phyloP scores from a whole-genome alignment of 2,113 vertebrate species.

The Amblyornis subalaris region DNA sequence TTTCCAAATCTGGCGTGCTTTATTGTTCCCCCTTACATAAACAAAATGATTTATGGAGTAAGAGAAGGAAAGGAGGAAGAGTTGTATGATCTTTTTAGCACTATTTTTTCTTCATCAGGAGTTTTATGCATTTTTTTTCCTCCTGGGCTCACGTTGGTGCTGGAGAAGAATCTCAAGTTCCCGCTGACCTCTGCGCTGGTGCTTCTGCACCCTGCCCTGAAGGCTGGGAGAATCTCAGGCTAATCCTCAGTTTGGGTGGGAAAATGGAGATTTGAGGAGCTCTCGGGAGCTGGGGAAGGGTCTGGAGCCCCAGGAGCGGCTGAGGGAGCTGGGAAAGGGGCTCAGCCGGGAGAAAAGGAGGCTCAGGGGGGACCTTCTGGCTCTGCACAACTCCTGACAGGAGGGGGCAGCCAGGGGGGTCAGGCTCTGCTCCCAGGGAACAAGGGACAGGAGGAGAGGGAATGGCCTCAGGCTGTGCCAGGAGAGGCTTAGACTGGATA shows the following conservation, averaged over 20 bases:
- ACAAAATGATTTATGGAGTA: conserved; percentile 60
- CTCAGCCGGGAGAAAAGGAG: background rate
- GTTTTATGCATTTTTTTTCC: background rate
- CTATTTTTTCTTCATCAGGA: background rate
- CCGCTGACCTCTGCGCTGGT: background rate
- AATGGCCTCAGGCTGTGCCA: background rate
- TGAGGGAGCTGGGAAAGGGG: background rate
- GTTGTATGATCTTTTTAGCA: background rate
- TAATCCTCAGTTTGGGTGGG: background rate
- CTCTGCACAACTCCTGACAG: background rate
- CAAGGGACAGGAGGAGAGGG: background rate
- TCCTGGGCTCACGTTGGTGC: background rate
- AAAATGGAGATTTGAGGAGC: background rate
- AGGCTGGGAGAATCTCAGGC: background rate
- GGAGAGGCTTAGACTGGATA: background rate
- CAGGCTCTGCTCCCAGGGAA: background rate
- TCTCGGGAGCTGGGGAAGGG: background rate
- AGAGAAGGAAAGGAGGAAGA: background rate
- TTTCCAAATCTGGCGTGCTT: conserved; percentile 45
- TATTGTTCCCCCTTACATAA: conserved; percentile 46
- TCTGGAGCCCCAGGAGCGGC: background rate
- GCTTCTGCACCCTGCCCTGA: rapidly evolving
- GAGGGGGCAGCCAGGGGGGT: background rate
- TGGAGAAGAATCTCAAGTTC: background rate
- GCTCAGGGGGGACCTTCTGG: background rate